These are phyloP conservation scores for Neolamprologus tretocephalus DNA, from an alignment of 2,113 vertebrate genomes.

Conservation along the genomic window DNA sequence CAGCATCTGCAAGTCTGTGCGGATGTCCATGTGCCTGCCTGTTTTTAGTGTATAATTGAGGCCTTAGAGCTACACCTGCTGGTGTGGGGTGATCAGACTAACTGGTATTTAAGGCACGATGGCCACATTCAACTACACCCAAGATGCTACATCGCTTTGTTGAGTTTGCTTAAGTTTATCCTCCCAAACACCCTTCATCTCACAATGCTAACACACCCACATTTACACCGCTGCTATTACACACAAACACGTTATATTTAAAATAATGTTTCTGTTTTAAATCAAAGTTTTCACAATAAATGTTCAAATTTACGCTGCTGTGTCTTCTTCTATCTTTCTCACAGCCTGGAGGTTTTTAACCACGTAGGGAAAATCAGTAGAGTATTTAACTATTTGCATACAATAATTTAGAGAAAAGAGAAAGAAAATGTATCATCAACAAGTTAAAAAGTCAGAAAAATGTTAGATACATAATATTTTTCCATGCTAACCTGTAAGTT, in stretches of 20 bases:
- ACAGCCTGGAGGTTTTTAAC: neutral
- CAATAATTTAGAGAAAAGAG: neutral
- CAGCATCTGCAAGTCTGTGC: neutral
- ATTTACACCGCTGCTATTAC: neutral
- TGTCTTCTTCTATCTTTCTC: neutral
- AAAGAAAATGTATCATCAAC: neutral
- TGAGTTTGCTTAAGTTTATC: neutral
- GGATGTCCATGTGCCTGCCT: neutral
- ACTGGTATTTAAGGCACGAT: fast-evolving
- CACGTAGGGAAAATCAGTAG: neutral
- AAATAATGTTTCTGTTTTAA: neutral
- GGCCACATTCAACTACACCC: neutral
- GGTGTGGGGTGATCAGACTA: neutral
- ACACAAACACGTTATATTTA: neutral
- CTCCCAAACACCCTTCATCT: neutral
- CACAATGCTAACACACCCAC: neutral
- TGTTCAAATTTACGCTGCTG: neutral
- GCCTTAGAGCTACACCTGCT: neutral
- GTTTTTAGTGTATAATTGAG: neutral
- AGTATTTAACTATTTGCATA: fast-evolving
- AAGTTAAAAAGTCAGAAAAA: neutral
- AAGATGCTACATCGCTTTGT: neutral
- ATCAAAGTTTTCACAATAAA: neutral
- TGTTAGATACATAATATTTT: neutral
- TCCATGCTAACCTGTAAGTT: neutral